Percentiles rank a stretch among this genome's conserved stretches.
Evolutionary conservation across 2,797 vertebrate species (phyloP).

Genomic region (Galaxias olidus): DNA sequence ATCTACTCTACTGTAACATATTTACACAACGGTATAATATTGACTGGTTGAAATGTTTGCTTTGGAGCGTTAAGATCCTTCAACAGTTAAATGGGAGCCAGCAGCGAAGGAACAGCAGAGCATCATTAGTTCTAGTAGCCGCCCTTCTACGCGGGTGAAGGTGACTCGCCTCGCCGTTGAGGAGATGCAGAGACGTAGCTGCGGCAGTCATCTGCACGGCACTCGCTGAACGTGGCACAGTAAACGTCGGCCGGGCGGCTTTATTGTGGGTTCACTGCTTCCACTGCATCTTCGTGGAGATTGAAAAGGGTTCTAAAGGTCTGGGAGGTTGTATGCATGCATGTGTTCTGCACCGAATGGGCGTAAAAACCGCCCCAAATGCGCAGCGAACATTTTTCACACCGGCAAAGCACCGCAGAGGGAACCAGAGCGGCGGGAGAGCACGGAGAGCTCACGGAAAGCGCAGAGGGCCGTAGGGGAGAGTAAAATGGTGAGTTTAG

Average conservation of each 20-base stretch:
- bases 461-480: constrained; percentile 82
- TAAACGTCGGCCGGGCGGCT: too few relatives aligned
- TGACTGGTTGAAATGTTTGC: background rate
- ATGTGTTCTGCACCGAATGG: constrained; percentile 96
- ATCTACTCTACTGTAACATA: too few relatives aligned
- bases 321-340: constrained; percentile 82
- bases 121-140: constrained; percentile 33
- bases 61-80: constrained; percentile 5
- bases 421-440: constrained; percentile 84
- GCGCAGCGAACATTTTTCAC: constrained; percentile 85
- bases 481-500: constrained; percentile 89
- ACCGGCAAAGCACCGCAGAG: constrained; percentile 76
- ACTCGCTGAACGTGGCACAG: too few relatives aligned
- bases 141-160: constrained; percentile 76
- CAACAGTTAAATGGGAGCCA: constrained; percentile 47
- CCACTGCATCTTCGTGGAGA: too few relatives aligned
- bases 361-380: constrained; percentile 90
- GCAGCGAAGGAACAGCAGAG: constrained; percentile 41
- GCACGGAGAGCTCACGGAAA: constrained; percentile 77
- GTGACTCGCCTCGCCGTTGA: constrained; percentile 71
- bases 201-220: too few relatives aligned
- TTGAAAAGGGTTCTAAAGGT: background rate
- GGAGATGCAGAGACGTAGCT: constrained; percentile 76
- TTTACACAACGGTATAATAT: too few relatives aligned
- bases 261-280: too few relatives aligned